Percentiles rank a stretch among this genome's conserved stretches.
These are phyloP conservation scores for Micronycteris hirsuta DNA, from an alignment of 2,113 vertebrate genomes.

Conservation along the genomic window DNA sequence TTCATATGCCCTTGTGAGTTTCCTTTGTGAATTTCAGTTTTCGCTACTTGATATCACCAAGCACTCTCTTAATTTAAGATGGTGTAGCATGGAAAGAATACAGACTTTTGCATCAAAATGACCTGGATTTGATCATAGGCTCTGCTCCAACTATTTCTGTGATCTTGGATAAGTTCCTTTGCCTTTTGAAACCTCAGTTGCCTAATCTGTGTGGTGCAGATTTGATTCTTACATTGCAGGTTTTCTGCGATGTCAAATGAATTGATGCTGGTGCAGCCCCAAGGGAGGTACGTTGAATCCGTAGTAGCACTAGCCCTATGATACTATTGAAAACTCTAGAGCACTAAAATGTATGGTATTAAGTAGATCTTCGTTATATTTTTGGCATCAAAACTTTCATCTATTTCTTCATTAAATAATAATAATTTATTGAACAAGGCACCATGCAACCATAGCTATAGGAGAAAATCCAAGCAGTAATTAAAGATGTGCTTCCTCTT, in stretches of 20 bases:
- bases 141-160: background rate
- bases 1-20: background rate
- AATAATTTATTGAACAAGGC: background rate
- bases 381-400: background rate
- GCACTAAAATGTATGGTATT: background rate
- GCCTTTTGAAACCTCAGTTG: background rate
- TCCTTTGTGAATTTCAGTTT: background rate
- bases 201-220: background rate
- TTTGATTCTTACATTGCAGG: background rate
- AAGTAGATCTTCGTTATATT: background rate
- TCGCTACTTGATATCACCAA: background rate
- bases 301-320: background rate
- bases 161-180: background rate
- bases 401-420: background rate
- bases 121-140: background rate
- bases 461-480: background rate
- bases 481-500: background rate
- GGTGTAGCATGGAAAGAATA: background rate
- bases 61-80: background rate
- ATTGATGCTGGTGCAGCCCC: background rate
- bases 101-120: background rate
- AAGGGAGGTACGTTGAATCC: background rate
- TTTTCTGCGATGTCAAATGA: background rate
- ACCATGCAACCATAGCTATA: background rate
- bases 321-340: background rate